Evolutionary conservation across 2,888 invertebrate genomes (phyloP).

Genomic region (Platerodrilus igneus): DNA sequence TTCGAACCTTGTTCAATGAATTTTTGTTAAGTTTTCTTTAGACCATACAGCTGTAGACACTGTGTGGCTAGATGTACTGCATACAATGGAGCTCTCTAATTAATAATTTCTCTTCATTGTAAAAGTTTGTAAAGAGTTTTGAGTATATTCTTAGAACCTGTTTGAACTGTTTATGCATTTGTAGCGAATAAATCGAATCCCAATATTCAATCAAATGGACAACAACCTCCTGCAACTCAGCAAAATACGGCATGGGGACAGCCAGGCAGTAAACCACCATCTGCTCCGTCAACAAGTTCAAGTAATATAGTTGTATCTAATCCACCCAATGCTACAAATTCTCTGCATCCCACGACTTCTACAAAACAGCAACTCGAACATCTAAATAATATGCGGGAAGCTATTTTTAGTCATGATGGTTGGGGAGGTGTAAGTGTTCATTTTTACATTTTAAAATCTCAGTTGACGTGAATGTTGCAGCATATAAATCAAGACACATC

Average conservation of each 20-base stretch:
- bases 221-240: slow-evolving; percentile 43
- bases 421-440: slow-evolving; percentile 80
- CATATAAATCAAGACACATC: slow-evolving; percentile 91
- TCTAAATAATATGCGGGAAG: slow-evolving; percentile 85
- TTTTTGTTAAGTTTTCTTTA: too few species aligned
- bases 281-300: slow-evolving; percentile 22
- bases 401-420: slow-evolving; percentile 85
- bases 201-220: slow-evolving; percentile 49
- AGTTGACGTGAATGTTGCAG: slow-evolving; percentile 48
- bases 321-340: slow-evolving; percentile 32
- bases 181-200: slow-evolving; percentile 46
- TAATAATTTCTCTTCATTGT: too few species aligned
- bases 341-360: slow-evolving; percentile 54
- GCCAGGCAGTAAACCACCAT: slow-evolving; percentile 26
- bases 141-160: too few species aligned
- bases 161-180: slow-evolving; percentile 13
- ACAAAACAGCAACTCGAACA: slow-evolving; percentile 83
- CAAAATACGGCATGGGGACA: slow-evolving; percentile 45
- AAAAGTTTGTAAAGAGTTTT: too few species aligned
- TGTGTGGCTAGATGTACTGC: too few species aligned
- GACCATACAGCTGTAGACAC: too few species aligned
- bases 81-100: too few species aligned
- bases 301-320: slow-evolving; percentile 25
- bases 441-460: slow-evolving; percentile 1
- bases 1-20: too few species aligned